A percentile compares a stretch with the other conserved stretches of the same genome.
Evolutionary conservation across 2,888 invertebrate genomes (phyloP).

Genomic region (Acronicta aceris): DNA sequence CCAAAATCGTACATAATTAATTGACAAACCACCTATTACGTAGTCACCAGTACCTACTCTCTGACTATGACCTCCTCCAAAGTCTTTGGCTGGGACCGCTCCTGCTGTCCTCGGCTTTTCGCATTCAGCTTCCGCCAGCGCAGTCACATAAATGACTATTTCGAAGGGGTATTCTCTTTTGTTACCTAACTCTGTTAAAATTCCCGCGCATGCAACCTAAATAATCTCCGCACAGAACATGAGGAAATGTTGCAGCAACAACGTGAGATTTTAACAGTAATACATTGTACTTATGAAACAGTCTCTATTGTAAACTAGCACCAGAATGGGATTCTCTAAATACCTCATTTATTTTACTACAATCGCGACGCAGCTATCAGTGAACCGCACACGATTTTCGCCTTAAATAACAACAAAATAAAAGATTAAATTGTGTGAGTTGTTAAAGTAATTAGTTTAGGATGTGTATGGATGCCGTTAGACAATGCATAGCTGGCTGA

Average conservation of each 20-base stretch:
- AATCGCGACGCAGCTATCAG: constrained; percentile 26
- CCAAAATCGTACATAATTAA: too few relatives aligned
- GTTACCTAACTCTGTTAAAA: not conserved
- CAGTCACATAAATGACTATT: too few relatives aligned
- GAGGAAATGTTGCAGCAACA: constrained; percentile 35
- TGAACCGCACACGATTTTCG: constrained; percentile 20
- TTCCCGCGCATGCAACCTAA: constrained; percentile 8
- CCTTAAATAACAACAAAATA: constrained; percentile 11
- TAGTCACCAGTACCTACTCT: too few relatives aligned
- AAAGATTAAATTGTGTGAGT: constrained; percentile 19
- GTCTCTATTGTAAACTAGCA: constrained; percentile 37
- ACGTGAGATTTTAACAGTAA: constrained; percentile 45
- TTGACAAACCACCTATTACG: too few relatives aligned
- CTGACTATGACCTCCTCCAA: too few relatives aligned
- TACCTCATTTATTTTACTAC: constrained; percentile 54
- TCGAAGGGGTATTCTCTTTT: too few relatives aligned
- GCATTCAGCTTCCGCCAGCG: too few relatives aligned
- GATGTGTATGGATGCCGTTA: constrained; percentile 47
- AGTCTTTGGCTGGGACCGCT: too few relatives aligned
- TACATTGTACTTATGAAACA: constrained; percentile 37
- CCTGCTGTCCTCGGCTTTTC: too few relatives aligned
- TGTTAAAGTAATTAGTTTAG: constrained; percentile 50
- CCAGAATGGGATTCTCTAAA: constrained; percentile 54
- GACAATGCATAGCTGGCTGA: constrained; percentile 51
- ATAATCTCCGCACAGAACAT: constrained; percentile 18